Conservation (phyloP, 2,113 vertebrate species). For the Atherinomorus stipes region DNA sequence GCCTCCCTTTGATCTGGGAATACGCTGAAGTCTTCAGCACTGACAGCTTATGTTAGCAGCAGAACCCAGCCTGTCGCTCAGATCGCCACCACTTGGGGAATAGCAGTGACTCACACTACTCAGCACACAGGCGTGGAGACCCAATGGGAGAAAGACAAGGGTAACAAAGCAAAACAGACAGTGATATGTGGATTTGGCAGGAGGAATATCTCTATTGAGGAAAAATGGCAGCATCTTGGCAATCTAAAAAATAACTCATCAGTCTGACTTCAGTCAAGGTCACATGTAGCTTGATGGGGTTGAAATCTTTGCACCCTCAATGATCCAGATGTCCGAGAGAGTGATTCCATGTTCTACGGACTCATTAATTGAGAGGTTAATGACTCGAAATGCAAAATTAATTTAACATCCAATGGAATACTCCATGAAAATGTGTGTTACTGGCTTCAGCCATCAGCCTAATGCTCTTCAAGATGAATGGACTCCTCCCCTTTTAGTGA, state of each 20-base stretch:
- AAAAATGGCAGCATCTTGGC: neutral
- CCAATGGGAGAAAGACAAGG: slow-evolving; percentile 1
- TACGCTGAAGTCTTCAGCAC: slow-evolving; percentile 26
- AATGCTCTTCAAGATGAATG: slow-evolving; percentile 68
- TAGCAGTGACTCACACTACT: slow-evolving; percentile 3
- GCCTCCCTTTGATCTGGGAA: slow-evolving; percentile 67
- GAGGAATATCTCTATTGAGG: slow-evolving; percentile 27
- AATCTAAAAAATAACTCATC: slow-evolving; percentile 14
- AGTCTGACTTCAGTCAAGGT: slow-evolving; percentile 49
- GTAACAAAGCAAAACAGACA: slow-evolving; percentile 29
- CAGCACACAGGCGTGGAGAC: slow-evolving; percentile 8
- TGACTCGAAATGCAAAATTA: slow-evolving; percentile 64
- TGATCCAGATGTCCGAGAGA: slow-evolving; percentile 19
- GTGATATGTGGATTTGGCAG: slow-evolving; percentile 9
- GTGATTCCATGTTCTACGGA: slow-evolving; percentile 34
- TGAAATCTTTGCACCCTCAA: neutral
- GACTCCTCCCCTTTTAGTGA: slow-evolving; percentile 26
- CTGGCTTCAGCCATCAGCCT: slow-evolving; percentile 46
- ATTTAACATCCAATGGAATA: slow-evolving; percentile 56
- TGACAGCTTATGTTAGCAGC: slow-evolving; percentile 65
- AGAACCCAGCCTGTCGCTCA: slow-evolving; percentile 32
- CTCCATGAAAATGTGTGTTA: slow-evolving; percentile 25
- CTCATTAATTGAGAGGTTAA: slow-evolving; percentile 67
- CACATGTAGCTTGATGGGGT: slow-evolving; percentile 5
- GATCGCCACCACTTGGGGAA: slow-evolving; percentile 33